phyloP scores from a whole-genome alignment of 2,888 invertebrate genomes.

The Cephalotes varians region DNA sequence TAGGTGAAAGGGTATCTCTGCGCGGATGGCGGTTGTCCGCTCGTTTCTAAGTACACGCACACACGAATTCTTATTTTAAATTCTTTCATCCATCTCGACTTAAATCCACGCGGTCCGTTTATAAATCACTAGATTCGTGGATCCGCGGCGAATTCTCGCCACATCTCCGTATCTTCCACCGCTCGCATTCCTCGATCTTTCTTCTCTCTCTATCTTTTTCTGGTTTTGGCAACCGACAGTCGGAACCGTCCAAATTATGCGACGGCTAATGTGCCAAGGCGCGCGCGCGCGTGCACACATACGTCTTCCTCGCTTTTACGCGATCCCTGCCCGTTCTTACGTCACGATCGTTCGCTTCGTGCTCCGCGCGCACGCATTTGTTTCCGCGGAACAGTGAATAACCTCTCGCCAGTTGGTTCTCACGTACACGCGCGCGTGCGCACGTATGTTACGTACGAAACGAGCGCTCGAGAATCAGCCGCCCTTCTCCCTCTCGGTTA shows the following conservation, averaged over 20 bases:
- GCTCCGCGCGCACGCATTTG: slow-evolving; percentile 46
- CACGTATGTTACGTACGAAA: background rate
- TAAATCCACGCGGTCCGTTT: slow-evolving; percentile 3
- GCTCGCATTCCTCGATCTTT: background rate
- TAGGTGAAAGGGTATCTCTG: too few species aligned
- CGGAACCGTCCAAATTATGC: slow-evolving; percentile 32
- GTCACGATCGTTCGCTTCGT: slow-evolving; percentile 34
- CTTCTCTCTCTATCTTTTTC: background rate
- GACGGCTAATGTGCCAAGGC: background rate
- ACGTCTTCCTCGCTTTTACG: slow-evolving; percentile 53
- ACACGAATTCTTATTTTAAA: slow-evolving; percentile 13
- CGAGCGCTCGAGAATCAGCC: slow-evolving; percentile 53
- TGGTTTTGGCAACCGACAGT: slow-evolving; percentile 1
- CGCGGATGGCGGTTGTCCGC: background rate
- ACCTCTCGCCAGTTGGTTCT: slow-evolving; percentile 67
- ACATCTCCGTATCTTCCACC: background rate
- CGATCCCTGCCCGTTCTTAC: slow-evolving; percentile 26
- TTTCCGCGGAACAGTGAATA: slow-evolving; percentile 74
- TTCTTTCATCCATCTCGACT: background rate
- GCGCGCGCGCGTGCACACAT: slow-evolving; percentile 36
- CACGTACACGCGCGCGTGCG: slow-evolving; percentile 45
- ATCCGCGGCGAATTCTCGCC: background rate
- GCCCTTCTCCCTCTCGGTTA: slow-evolving; percentile 40
- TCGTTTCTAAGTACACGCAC: background rate
- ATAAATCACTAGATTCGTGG: slow-evolving; percentile 27